Evolutionary conservation across 2,113 vertebrate species (phyloP).

Genomic region (Probosciger aterrimus): DNA sequence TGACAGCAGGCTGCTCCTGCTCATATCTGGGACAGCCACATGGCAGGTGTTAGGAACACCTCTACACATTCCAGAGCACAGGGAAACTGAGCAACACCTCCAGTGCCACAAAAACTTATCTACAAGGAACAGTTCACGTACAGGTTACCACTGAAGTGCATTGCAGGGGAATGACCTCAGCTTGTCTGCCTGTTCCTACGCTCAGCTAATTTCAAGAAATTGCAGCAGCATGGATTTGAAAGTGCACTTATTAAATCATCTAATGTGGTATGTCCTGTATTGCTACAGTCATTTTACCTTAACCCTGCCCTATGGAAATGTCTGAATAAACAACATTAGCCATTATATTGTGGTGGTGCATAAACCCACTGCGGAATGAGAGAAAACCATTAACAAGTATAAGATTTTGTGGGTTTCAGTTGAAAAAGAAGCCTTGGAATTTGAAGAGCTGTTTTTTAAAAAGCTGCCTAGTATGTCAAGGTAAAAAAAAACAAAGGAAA

Average conservation of each 20-base stretch:
- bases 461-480: background rate
- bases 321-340: background rate
- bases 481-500: background rate
- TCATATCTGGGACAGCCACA: background rate
- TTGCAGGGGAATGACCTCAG: background rate
- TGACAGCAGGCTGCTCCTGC: background rate
- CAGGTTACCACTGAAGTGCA: background rate
- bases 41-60: background rate
- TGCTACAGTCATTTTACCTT: background rate
- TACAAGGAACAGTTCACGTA: background rate
- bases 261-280: background rate
- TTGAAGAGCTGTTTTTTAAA: background rate
- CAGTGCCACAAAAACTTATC: background rate
- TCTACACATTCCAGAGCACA: background rate
- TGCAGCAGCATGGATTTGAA: background rate
- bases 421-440: background rate
- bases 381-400: background rate
- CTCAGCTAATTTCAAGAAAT: background rate
- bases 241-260: background rate
- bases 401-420: background rate
- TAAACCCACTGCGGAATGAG: background rate
- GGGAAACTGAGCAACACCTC: background rate
- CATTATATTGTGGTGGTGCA: fast-evolving
- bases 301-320: background rate
- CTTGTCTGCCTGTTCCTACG: background rate